phyloP scores from a whole-genome alignment of 2,113 vertebrate genomes.

The Apistogramma diplotaenia region DNA sequence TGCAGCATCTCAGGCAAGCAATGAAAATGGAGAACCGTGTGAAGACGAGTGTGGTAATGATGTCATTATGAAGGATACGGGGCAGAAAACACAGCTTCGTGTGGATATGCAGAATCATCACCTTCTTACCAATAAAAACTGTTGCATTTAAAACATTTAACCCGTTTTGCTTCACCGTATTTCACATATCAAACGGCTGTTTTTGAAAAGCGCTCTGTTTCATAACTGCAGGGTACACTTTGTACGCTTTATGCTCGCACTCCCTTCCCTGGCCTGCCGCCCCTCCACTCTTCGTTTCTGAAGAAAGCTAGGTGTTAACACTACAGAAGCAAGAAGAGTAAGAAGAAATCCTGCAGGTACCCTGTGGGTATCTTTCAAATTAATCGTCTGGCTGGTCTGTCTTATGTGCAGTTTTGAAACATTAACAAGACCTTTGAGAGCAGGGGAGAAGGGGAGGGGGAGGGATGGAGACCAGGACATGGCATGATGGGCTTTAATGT shows the following conservation, averaged over 20 bases:
- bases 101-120: slow-evolving; percentile 47
- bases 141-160: slow-evolving; percentile 78
- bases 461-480: slow-evolving; percentile 63
- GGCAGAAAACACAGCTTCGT: slow-evolving; percentile 8
- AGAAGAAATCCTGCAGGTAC: slow-evolving; percentile 79
- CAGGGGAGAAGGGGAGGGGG: slow-evolving; percentile 33
- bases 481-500: slow-evolving; percentile 79
- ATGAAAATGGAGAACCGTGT: slow-evolving; percentile 5
- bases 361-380: slow-evolving; percentile 83
- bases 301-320: slow-evolving; percentile 78
- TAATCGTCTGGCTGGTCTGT: slow-evolving; percentile 81
- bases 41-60: background rate
- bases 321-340: slow-evolving; percentile 75
- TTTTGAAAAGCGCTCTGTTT: slow-evolving; percentile 73
- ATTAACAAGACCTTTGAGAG: slow-evolving; percentile 85
- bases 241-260: slow-evolving; percentile 68
- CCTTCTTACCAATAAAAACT: slow-evolving; percentile 68
- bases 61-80: slow-evolving; percentile 21
- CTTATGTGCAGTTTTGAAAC: slow-evolving; percentile 83
- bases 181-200: slow-evolving; percentile 78
- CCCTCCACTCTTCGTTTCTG: slow-evolving; percentile 64
- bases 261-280: slow-evolving; percentile 50
- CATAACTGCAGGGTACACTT: slow-evolving; percentile 80
- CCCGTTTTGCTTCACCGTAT: slow-evolving; percentile 70
- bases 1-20: background rate